Evolutionary conservation across 2,797 vertebrate species (phyloP), one percentile per base, ranked within the genome.

Genomic region (Chrysocyon brachyurus): DNA sequence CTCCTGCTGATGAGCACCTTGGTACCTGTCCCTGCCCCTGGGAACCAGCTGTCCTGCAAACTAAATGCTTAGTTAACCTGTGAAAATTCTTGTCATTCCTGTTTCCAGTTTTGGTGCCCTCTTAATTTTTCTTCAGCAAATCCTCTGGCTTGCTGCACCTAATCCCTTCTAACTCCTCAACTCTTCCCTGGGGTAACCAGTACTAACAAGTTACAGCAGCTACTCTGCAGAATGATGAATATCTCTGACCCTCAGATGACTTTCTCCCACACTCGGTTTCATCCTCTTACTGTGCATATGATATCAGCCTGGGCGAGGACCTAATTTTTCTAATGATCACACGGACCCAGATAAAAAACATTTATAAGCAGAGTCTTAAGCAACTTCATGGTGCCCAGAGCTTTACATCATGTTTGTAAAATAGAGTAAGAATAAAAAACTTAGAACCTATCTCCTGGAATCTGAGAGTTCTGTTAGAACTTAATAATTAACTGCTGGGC

Each of bases 281-380:
- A 82, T 19, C 10, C 63, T 17, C 52, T 52, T 77, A 70, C 11
- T 84, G 59, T 40, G 56, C 24, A 82, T 19, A 68, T 36, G 40
- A 24, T 46, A 90, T n/a, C 2, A 64, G 11, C 33, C 28, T 46
- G 49, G 24, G 12, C 1, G 16, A 92, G 16, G 26, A n/a, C n/a
- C 26, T 90, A 54, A 36, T 68, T 83, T 82, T 97, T 75, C 59
- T 46, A 92, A 82, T n/a, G 46, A 78, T 77, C 36, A 70, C 61
- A 78, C 2, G 72, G 49, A 87, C 14, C 3, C 31, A 92, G 52
- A 61, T n/a, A 84, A 83, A 90, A 90, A 79, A 19, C n/a, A 24
- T 24, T 59, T 36, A 33, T 15, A 83, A 92, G 75, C 59, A 89
- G n/a, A 84, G 31, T 83, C 68, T 92, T 36, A 75, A 86, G 59